Base-by-base conservation (phyloP, 2,797 vertebrate genomes). In the Benthosema pterotum region DNA sequence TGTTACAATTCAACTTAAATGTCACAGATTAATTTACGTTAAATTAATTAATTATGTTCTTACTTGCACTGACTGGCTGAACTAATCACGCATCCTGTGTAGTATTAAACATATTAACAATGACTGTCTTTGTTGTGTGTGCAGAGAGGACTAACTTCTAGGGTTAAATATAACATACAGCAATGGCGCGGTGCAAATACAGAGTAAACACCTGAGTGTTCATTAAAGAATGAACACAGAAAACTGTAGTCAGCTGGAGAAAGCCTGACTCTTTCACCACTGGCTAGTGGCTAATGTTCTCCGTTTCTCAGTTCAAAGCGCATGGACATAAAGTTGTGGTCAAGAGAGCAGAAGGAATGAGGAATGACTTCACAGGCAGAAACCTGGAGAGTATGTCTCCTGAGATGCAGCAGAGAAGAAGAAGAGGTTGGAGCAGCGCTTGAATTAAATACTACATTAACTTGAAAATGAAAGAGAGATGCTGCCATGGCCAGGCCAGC, bases 371-470 rank as follows among this genome's bases (percentile, higher is more conserved):
- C 8, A 67, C 56, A 51, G 12, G 65, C 14, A 60, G 60, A 66
- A 68, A 32, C 45, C 73, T 71, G 61, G 47, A 60, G 47, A 9
- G 51, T 45, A 43, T 66, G 66, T 71, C 56, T 82, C 56, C 60
- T 4, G 59, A 82, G 73, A 63, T 70, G 48, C 56, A 63, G 54
- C 45, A 54, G 16, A 65, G 57, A 70, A 43, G 60, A 77, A 77
- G 32, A 38, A 38, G 1, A 38, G 8, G 32, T 38, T 38, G 32
- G 7, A 38, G 71, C 2, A 72, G 47, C 46, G 53, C 67, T 53
- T 50, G 80, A 82, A 78, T 78, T 86, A 86, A 89, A 88, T 82
- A 85, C 66, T 74, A 83, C 82, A 88, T 86, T 87, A 82, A 73
- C 74, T 84, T 78, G 75, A 72, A 48, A 75, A 65, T n/a, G 11